Conservation (phyloP, 2,113 vertebrate species). For the Oreotragus oreotragus region DNA sequence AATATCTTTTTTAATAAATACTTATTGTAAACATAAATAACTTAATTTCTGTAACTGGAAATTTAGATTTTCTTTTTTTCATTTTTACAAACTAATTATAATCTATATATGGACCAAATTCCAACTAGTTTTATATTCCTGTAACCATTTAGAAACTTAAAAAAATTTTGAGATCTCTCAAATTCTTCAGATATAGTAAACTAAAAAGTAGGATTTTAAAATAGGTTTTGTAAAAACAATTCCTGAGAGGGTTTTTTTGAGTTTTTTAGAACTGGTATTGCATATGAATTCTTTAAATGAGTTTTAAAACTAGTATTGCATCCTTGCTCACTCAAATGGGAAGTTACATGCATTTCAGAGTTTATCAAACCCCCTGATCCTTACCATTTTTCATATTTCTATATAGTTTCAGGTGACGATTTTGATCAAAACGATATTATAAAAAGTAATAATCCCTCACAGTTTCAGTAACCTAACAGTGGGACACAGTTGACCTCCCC, state of each 20-base stretch:
- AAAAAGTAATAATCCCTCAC: background rate
- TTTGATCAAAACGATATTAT: background rate
- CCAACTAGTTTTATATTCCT: background rate
- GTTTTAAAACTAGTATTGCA: background rate
- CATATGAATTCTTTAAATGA: background rate
- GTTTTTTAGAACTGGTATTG: background rate
- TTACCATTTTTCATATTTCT: slow-evolving; percentile 26
- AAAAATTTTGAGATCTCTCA: background rate
- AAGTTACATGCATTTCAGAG: background rate
- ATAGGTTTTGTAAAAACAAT: background rate
- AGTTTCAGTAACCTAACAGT: background rate
- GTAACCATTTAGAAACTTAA: background rate
- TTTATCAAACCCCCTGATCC: background rate
- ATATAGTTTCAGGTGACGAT: background rate
- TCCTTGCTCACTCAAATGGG: background rate
- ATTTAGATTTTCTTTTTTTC: slow-evolving; percentile 15
- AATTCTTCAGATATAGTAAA: background rate
- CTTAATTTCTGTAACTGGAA: background rate
- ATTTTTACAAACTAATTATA: background rate
- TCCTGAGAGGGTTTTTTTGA: background rate
- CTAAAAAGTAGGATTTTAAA: background rate
- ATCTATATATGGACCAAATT: background rate
- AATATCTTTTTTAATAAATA: background rate
- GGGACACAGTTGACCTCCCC: background rate
- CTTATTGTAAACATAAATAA: background rate